Evolutionary conservation across 2,113 vertebrate species (phyloP).

Genomic region (Notarius quadriscutis): DNA sequence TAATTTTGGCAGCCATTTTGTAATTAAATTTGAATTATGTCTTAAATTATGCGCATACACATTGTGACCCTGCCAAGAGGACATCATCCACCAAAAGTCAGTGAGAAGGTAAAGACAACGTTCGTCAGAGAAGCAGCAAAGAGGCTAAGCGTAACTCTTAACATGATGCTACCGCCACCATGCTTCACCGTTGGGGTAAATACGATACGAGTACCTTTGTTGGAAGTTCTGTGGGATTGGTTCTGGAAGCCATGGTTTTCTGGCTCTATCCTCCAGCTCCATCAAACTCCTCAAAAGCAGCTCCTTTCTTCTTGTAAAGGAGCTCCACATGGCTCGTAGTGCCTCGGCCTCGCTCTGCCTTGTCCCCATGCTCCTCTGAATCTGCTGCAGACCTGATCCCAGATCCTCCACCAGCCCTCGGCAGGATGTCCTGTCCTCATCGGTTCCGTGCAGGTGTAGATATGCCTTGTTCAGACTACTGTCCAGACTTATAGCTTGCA

Average conservation of each 20-base stretch:
- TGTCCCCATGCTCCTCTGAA: conserved; percentile 86
- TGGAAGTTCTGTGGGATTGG: conserved; percentile 82
- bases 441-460: conserved; percentile 74
- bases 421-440: conserved; percentile 81
- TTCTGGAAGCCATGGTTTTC: conserved; percentile 76
- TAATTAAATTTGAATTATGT: not conserved
- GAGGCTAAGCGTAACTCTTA: not conserved
- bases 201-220: conserved; percentile 77
- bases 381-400: conserved; percentile 75
- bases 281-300: conserved; percentile 82
- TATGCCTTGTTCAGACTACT: conserved; percentile 84
- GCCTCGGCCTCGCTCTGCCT: conserved; percentile 92
- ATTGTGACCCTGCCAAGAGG: not conserved
- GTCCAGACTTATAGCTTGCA: conserved; percentile 79
- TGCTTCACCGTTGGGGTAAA: not conserved
- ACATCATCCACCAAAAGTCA: not conserved
- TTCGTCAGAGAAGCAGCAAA: not conserved
- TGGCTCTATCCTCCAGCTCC: conserved; percentile 81
- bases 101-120: not conserved
- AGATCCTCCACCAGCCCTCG: conserved; percentile 78
- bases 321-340: conserved; percentile 74
- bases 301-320: conserved; percentile 82
- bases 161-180: not conserved
- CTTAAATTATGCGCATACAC: not conserved
- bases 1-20: not conserved